phyloP scores from a whole-genome alignment of 2,888 invertebrate genomes.

The Calephelis perditalis region DNA sequence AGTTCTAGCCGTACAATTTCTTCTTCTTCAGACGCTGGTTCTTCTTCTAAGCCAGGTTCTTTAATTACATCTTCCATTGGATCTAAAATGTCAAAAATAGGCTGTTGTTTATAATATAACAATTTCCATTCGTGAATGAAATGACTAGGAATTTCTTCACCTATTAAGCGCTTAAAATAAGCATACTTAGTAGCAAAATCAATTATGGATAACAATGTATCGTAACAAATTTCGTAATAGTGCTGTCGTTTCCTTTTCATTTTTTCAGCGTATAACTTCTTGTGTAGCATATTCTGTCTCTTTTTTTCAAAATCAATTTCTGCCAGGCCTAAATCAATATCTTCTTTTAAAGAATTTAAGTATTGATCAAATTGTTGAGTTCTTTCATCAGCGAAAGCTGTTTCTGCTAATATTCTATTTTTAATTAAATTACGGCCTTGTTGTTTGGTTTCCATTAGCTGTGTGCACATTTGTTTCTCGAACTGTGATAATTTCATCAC shows the following conservation, averaged over 20 bases:
- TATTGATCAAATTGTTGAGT: constrained; percentile 67
- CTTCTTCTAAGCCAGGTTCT: constrained; percentile 45
- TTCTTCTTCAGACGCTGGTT: constrained; percentile 48
- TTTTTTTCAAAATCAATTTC: constrained; percentile 75
- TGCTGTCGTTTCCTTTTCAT: constrained; percentile 64
- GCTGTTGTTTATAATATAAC: constrained; percentile 73
- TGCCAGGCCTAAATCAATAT: constrained; percentile 60
- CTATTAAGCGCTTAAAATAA: constrained; percentile 63
- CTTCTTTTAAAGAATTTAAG: constrained; percentile 60
- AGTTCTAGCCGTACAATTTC: constrained; percentile 67
- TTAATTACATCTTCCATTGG: constrained; percentile 58
- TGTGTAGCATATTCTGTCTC: constrained; percentile 70
- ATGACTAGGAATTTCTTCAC: constrained; percentile 61
- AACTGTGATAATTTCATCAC: constrained; percentile 80
- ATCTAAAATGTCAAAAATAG: constrained; percentile 70
- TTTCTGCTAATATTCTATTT: constrained; percentile 72
- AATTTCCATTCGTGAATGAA: constrained; percentile 76
- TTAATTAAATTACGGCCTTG: constrained; percentile 75
- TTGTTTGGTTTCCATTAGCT: constrained; percentile 79
- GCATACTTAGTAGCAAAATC: constrained; percentile 73
- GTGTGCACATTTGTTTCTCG: constrained; percentile 82
- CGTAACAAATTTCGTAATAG: constrained; percentile 69
- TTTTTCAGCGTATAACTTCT: constrained; percentile 74
- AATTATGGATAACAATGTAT: constrained; percentile 72
- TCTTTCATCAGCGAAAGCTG: constrained; percentile 65